A percentile compares a stretch with the other conserved stretches of the same genome.
phyloP scores from a whole-genome alignment of 2,888 invertebrate genomes.

The Dicyrtoma fusca region DNA sequence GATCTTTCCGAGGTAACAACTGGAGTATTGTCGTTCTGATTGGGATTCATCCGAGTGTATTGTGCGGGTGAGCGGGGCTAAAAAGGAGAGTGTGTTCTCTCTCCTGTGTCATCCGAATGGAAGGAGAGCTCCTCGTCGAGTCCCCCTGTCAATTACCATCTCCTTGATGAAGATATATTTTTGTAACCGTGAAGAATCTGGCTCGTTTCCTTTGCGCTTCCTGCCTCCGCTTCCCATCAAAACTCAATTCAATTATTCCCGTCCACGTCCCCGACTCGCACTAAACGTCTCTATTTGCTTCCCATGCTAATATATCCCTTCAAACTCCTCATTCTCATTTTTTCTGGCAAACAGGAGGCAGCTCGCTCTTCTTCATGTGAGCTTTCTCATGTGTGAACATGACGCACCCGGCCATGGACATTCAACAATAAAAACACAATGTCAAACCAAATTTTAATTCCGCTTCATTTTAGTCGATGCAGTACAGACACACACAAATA shows the following conservation, averaged over 20 bases:
- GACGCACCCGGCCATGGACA: not conserved
- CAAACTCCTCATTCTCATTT: too few relatives aligned
- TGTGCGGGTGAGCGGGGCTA: too few relatives aligned
- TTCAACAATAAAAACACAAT: not conserved
- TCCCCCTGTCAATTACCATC: conserved; percentile 50
- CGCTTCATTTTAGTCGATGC: too few relatives aligned
- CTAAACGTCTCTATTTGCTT: conserved; percentile 18
- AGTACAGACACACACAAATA: too few relatives aligned
- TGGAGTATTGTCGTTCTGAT: too few relatives aligned
- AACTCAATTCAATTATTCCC: conserved; percentile 29
- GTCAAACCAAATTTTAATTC: too few relatives aligned
- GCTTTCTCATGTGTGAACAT: conserved; percentile 14
- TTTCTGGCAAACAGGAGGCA: too few relatives aligned
- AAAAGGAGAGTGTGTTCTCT: too few relatives aligned
- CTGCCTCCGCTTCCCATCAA: conserved; percentile 16
- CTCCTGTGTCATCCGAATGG: not conserved
- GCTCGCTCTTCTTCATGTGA: too few relatives aligned
- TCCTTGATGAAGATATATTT: conserved; percentile 52
- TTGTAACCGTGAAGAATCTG: conserved; percentile 23
- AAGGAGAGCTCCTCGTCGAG: conserved; percentile 15
- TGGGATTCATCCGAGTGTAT: too few relatives aligned
- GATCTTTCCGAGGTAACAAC: too few relatives aligned
- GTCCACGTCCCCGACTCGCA: not conserved
- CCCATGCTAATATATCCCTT: conserved; percentile 17
- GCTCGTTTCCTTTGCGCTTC: conserved; percentile 14